Evolutionary conservation across 1,140 invertebrate species (phyloP), one percentile per base, ranked within the genome.

Genomic region (Drosophila funebris): DNA sequence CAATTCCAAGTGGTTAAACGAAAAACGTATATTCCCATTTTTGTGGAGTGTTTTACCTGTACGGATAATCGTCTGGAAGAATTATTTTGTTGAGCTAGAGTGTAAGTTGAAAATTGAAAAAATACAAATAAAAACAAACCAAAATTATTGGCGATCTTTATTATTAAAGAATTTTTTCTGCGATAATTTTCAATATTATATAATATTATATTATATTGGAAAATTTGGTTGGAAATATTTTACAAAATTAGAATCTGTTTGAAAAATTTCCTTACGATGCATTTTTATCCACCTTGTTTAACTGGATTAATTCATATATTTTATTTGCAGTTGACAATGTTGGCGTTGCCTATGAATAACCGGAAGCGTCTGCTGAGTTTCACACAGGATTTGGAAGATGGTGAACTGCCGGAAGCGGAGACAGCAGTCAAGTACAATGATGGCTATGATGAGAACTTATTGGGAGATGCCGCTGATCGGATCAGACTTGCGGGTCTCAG

Each of bases 381-480:
- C 1, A 31, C 41, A 1, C 27, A 76, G 1, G 71, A 61, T 9
- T 29, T 75, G 39, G 62, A 85, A 14, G 73, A 61, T 6, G 71
- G 57, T 0, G 67, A 87, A 8, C 5, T 70, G 0, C 0, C 1
- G 0, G 29, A 29, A n/a, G 33, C 4, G 9, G 33, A 36, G 3
- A 11, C 6, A 0, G 0, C 33, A 8, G n/a, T 11, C 1, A 5
- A 31, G 3, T 93, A 93, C 61, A 91, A 92, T 73, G 93, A 94
- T 89, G 93, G 93, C 77, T 98, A 97, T 84, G 98, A 99, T 93
- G 98, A 99, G 74, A 96, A 99, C 84, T 93, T 99, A 0, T 97
- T 99, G 95, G 97, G 97, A 1, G 98, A 99, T 93, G 97, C 96
- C 54, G 97, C 97, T 73, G 98, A 99, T 93, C 95, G 96, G 80